Evolutionary conservation across 1,140 invertebrate species (phyloP).

Genomic region (Drosophila aff.): DNA sequence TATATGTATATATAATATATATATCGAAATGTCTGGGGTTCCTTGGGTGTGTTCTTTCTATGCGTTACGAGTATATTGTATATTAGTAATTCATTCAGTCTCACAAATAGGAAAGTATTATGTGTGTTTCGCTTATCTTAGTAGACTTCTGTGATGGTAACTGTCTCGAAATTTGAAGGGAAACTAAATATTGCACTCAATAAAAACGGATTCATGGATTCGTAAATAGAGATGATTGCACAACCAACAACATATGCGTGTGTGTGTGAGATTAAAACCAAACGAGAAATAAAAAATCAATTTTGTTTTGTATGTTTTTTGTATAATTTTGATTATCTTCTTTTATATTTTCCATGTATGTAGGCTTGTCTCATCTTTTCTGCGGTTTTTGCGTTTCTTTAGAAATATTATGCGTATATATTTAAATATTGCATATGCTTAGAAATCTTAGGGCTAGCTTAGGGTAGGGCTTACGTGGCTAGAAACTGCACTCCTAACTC

Average conservation of each 20-base stretch:
- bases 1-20: slow-evolving; percentile 17
- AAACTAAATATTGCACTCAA: slow-evolving; percentile 35
- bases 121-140: slow-evolving; percentile 49
- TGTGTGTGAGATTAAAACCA: slow-evolving; percentile 43
- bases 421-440: slow-evolving; percentile 50
- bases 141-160: slow-evolving; percentile 20
- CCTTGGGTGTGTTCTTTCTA: slow-evolving; percentile 28
- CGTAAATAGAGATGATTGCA: slow-evolving; percentile 39
- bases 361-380: slow-evolving; percentile 61
- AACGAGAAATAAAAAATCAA: slow-evolving; percentile 69
- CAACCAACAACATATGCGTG: slow-evolving; percentile 50
- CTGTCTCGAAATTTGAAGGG: slow-evolving; percentile 3
- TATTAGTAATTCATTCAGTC: slow-evolving; percentile 80
- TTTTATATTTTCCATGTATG: slow-evolving; percentile 83
- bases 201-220: neutral
- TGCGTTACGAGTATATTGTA: slow-evolving; percentile 70
- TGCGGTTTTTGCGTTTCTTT: slow-evolving; percentile 59
- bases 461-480: slow-evolving; percentile 48
- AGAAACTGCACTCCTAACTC: slow-evolving; percentile 38
- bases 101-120: slow-evolving; percentile 83
- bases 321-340: slow-evolving; percentile 83
- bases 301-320: slow-evolving; percentile 52
- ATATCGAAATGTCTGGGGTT: slow-evolving; percentile 45
- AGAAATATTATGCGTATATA: slow-evolving; percentile 64
- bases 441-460: slow-evolving; percentile 56